These are phyloP conservation scores for Sitta carolinensis DNA, from an alignment of 2,797 vertebrate genomes.

Conservation along the genomic window DNA sequence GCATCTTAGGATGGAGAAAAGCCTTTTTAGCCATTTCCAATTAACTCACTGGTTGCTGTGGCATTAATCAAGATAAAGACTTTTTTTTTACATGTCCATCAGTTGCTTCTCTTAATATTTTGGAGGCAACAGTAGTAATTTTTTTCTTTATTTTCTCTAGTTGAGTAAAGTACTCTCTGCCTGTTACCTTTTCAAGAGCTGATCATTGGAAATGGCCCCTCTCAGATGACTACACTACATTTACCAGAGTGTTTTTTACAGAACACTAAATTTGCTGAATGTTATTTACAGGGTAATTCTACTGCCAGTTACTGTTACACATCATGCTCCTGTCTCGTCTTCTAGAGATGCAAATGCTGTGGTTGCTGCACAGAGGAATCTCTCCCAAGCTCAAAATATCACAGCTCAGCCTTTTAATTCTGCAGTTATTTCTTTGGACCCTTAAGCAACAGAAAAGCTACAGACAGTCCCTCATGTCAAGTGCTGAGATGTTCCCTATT, in stretches of 20 bases:
- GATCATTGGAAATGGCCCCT: background rate
- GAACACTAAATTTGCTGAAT: background rate
- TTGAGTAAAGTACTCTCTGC: background rate
- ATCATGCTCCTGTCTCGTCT: background rate
- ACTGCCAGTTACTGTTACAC: background rate
- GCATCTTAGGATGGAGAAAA: background rate
- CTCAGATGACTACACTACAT: background rate
- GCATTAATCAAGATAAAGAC: background rate
- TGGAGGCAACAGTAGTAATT: background rate
- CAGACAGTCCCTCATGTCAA: background rate
- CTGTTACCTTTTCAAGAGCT: background rate
- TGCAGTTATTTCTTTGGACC: background rate
- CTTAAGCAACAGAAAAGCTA: background rate
- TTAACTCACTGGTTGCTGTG: background rate
- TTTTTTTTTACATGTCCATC: background rate
- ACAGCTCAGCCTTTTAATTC: background rate
- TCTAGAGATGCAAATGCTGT: background rate
- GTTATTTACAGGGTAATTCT: background rate
- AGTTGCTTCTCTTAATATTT: background rate
- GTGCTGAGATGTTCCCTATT: background rate
- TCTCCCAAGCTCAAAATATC: background rate
- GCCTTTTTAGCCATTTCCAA: background rate
- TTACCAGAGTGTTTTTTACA: background rate
- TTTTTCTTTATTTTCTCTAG: background rate
- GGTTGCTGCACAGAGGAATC: background rate